These are phyloP conservation scores for Brachirus orientalis DNA, from an alignment of 2,113 vertebrate species.

Conservation along the genomic window DNA sequence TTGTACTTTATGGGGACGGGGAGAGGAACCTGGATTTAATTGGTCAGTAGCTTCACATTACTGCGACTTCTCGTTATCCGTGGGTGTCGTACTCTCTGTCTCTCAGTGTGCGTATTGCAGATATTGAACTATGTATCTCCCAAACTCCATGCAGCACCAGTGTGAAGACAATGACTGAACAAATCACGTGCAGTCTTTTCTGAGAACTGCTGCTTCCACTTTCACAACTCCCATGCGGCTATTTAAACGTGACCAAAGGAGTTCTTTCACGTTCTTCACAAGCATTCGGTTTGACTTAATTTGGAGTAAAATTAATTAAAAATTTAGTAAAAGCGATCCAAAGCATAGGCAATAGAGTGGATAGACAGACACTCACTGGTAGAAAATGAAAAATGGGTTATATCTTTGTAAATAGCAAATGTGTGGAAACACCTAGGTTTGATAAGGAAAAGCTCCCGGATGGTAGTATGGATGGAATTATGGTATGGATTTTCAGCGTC, in stretches of 20 bases:
- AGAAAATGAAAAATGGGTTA: constrained; percentile 16
- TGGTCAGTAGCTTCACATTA: constrained; percentile 43
- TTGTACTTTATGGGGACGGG: constrained; percentile 24
- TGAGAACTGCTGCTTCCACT: constrained; percentile 47
- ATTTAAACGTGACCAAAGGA: constrained; percentile 18
- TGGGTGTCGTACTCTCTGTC: constrained; percentile 34
- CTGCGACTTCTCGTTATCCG: constrained; percentile 22
- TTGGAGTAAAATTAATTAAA: constrained; percentile 9
- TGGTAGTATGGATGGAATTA: constrained; percentile 14
- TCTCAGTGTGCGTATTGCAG: constrained; percentile 37
- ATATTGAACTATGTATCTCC: constrained; percentile 31
- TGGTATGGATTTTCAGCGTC: constrained; percentile 30
- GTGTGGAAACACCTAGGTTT: constrained; percentile 29
- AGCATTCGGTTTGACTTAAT: constrained; percentile 21
- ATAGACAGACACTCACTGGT: constrained; percentile 8
- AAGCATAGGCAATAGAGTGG: constrained; percentile 47
- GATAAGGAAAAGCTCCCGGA: constrained; percentile 35
- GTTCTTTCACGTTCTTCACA: neutral
- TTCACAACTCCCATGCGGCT: constrained; percentile 40
- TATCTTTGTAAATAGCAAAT: constrained; percentile 51
- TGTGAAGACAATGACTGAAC: constrained; percentile 39
- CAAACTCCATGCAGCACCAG: constrained; percentile 16
- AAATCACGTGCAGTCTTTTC: constrained; percentile 47
- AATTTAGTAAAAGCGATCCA: constrained; percentile 41
- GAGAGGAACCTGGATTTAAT: constrained; percentile 47